These are phyloP conservation scores for Dyspetes luteomarginatus DNA, from an alignment of 2,888 invertebrate species.

Conservation along the genomic window DNA sequence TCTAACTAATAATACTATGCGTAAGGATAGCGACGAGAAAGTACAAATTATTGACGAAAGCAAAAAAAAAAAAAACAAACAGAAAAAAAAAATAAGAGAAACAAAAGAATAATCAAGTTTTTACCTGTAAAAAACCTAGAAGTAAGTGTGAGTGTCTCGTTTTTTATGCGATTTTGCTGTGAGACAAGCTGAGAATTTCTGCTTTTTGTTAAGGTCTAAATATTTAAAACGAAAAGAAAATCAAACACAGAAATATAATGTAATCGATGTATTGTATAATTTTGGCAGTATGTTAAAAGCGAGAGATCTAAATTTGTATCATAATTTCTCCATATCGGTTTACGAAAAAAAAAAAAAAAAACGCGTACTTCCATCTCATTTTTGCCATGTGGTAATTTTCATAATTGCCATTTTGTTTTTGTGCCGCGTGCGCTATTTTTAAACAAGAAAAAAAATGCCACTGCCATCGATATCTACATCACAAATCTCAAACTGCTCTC, in stretches of 20 bases:
- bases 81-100: conserved; percentile 21
- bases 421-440: conserved; percentile 23
- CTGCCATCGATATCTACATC: background rate
- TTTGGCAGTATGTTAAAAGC: conserved; percentile 22
- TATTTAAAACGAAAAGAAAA: conserved; percentile 24
- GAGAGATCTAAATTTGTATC: conserved; percentile 15
- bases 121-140: conserved; percentile 49
- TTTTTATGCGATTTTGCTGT: conserved; percentile 58
- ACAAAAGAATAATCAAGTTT: conserved; percentile 34
- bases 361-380: conserved; percentile 7
- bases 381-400: background rate
- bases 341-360: background rate
- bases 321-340: conserved; percentile 42
- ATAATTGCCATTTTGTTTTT: conserved; percentile 37
- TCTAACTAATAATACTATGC: conserved; percentile 66
- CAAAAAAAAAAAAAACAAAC: conserved; percentile 42
- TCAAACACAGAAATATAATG: conserved; percentile 36
- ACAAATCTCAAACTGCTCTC: conserved; percentile 46
- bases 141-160: conserved; percentile 51
- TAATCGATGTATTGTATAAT: conserved; percentile 37
- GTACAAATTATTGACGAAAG: conserved; percentile 73
- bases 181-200: conserved; percentile 49
- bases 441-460: conserved; percentile 30
- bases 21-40: conserved; percentile 70
- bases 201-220: conserved; percentile 56